Base-by-base conservation (phyloP, 2,797 vertebrate genomes). In the Sphenodon punctatus region DNA sequence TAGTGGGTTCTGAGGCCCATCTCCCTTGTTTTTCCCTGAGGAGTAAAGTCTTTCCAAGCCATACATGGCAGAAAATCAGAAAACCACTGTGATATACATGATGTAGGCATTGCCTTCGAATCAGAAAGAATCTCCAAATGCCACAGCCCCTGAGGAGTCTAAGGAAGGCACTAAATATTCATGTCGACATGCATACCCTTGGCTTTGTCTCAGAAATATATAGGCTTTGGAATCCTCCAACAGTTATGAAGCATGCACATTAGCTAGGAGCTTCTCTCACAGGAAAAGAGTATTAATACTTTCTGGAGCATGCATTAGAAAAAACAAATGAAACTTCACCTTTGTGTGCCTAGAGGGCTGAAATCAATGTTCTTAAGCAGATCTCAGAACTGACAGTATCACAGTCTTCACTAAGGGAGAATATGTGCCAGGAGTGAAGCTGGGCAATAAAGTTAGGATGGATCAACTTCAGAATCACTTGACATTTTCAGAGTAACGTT, bases 131-230 rank as follows among this genome's bases (percentile, higher is more conserved):
- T n/a, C n/a, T n/a, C n/a, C n/a, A n/a, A n/a, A n/a, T n/a, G n/a
- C n/a, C n/a, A n/a, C n/a, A n/a, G n/a, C n/a, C n/a, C n/a, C n/a
- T n/a, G n/a, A n/a, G n/a, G n/a, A n/a, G n/a, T n/a, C n/a, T n/a
- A n/a, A n/a, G n/a, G n/a, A n/a, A n/a, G n/a, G n/a, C n/a, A n/a
- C n/a, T n/a, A n/a, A n/a, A n/a, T n/a, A n/a, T n/a, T n/a, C n/a
- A n/a, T n/a, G 6, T 34, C 30, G 48, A 17, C 23, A 14, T 1
- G 8, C 58, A 81, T 75, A 83, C 69, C 39, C 69, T 59, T 6
- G 0, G 19, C 55, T 34, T 22, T 8, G 2, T 11, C 46, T 69
- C 43, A 25, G 4, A 55, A 71, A 78, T n/a, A 8, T 0, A 2
- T 0, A 2, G 1, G 1, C 46, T 76, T 65, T 63, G 9, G n/a